phyloP scores from a whole-genome alignment of 2,888 invertebrate species.

The Synergus laeviventris region DNA sequence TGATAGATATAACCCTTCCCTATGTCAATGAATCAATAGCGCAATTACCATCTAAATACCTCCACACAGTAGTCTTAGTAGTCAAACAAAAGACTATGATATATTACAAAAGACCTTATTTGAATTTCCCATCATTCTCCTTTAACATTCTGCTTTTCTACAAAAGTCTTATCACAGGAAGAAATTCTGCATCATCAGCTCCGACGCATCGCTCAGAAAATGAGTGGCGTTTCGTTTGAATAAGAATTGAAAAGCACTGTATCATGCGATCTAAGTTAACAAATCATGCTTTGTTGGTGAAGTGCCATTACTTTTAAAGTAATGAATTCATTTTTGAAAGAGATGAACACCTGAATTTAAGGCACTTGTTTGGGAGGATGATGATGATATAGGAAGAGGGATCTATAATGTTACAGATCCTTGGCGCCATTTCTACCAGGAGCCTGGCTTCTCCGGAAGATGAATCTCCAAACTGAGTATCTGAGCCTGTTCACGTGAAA shows the following conservation, averaged over 20 bases:
- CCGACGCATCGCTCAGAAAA: too few relatives aligned
- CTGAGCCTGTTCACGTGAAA: conserved; percentile 2
- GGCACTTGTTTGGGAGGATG: not conserved
- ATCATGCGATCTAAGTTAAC: too few relatives aligned
- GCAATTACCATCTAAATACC: conserved; percentile 18
- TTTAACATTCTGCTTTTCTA: too few relatives aligned
- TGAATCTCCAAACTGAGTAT: not conserved
- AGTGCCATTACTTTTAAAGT: too few relatives aligned
- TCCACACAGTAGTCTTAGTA: not conserved
- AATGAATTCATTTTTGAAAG: not conserved
- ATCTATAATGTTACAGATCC: not conserved
- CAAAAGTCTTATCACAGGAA: too few relatives aligned
- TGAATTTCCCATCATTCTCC: too few relatives aligned
- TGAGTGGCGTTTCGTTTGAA: too few relatives aligned
- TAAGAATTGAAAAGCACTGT: too few relatives aligned
- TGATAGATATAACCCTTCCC: conserved; percentile 25
- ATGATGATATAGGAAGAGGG: not conserved
- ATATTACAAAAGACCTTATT: not conserved
- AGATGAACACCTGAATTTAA: not conserved
- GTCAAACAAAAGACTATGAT: not conserved
- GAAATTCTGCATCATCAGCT: too few relatives aligned
- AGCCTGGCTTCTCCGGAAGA: not conserved
- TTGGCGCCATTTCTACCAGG: conserved; percentile 4
- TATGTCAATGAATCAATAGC: conserved; percentile 4
- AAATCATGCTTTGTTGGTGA: too few relatives aligned